phyloP scores from a whole-genome alignment of 2,888 invertebrate genomes.

The Epinotia bilunana region DNA sequence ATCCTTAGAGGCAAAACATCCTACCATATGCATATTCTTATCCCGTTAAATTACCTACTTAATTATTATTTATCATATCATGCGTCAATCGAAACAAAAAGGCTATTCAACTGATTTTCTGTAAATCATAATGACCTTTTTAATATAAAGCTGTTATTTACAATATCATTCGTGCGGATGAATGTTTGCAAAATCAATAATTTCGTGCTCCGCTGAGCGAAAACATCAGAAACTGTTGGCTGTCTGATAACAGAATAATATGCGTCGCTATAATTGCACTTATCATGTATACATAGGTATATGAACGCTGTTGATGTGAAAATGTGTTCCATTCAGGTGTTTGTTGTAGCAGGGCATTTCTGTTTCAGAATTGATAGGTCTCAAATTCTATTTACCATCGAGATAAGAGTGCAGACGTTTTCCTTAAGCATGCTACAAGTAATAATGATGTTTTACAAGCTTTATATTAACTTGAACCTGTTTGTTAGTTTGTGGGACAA shows the following conservation, averaged over 20 bases:
- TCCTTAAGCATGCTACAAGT: too few relatives aligned
- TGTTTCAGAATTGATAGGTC: too few relatives aligned
- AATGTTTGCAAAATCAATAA: slow-evolving; percentile 44
- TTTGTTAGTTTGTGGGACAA: too few relatives aligned
- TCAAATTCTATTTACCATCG: too few relatives aligned
- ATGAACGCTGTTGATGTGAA: not conserved
- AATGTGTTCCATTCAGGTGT: too few relatives aligned
- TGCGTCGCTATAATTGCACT: slow-evolving; percentile 23
- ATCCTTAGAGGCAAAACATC: too few relatives aligned
- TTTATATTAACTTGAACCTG: too few relatives aligned
- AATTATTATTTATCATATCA: not conserved
- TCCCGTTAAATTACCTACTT: too few relatives aligned
- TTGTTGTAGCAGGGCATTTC: too few relatives aligned
- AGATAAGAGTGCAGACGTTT: too few relatives aligned
- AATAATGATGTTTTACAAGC: too few relatives aligned
- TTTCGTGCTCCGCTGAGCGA: slow-evolving; percentile 37
- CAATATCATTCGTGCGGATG: slow-evolving; percentile 27
- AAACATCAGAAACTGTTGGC: slow-evolving; percentile 41
- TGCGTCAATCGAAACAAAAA: not conserved
- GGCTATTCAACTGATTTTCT: not conserved
- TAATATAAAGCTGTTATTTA: slow-evolving; percentile 33
- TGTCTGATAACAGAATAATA: slow-evolving; percentile 34
- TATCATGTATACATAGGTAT: not conserved
- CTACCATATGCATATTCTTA: not conserved
- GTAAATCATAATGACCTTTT: slow-evolving; percentile 26